Conservation (phyloP, 92 coral and sea anemone genomes). For the Porites divaricata region DNA sequence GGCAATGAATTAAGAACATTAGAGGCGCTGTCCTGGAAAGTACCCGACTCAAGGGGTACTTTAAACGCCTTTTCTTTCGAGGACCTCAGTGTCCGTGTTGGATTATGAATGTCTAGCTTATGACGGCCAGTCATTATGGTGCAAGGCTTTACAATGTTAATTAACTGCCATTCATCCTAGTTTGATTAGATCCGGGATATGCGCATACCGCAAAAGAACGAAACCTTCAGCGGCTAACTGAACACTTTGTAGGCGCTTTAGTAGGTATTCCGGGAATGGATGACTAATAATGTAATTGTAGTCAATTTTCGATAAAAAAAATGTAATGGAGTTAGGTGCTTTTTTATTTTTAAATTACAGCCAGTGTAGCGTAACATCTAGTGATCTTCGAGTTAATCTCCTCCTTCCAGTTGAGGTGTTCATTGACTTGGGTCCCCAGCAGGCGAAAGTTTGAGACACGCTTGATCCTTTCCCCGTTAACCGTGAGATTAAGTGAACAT, state of each 20-base stretch:
- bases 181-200: constrained; percentile 14
- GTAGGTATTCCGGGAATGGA: constrained; percentile 54
- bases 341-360: constrained; percentile 41
- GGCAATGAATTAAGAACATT: constrained; percentile 4
- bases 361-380: constrained; percentile 40
- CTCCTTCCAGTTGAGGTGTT: constrained; percentile 19
- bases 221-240: constrained; percentile 48
- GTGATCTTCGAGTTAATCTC: constrained; percentile 17
- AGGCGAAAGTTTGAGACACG: constrained; percentile 24
- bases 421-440: constrained; percentile 27
- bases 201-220: constrained; percentile 23
- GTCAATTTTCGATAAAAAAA: constrained; percentile 33
- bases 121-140: constrained; percentile 22
- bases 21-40: constrained; percentile 35
- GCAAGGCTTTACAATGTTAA: constrained; percentile 30
- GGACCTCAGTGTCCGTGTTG: constrained; percentile 23
- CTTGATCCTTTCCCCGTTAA: constrained; percentile 6
- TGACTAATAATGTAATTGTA: constrained; percentile 35
- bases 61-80: constrained; percentile 10
- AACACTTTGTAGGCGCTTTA: constrained; percentile 41
- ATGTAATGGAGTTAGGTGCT: constrained; percentile 39
- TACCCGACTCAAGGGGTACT: constrained; percentile 21
- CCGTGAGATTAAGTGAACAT: not conserved
- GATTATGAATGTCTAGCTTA: not conserved
- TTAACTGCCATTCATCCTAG: constrained; percentile 42